These are phyloP conservation scores for Lophius piscatorius DNA, from an alignment of 2,113 vertebrate genomes.

Conservation along the genomic window DNA sequence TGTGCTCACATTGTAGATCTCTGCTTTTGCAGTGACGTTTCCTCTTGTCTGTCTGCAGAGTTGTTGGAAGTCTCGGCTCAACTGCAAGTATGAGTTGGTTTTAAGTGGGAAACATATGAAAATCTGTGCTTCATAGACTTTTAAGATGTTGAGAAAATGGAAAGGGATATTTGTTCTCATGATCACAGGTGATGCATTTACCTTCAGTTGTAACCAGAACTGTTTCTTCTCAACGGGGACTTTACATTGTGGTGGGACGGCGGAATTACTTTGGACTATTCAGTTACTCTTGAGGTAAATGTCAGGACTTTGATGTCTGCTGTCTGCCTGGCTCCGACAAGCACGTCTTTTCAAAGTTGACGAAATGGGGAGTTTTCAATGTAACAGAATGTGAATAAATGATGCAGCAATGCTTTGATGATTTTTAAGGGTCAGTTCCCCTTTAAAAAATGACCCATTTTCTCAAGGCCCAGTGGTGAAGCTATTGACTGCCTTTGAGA, in stretches of 20 bases:
- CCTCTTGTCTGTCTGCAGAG: slow-evolving; percentile 30
- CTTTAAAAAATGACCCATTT: background rate
- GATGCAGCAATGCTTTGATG: background rate
- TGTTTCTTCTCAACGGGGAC: slow-evolving; percentile 18
- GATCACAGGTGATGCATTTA: slow-evolving; percentile 39
- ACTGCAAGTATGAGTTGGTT: slow-evolving; percentile 23
- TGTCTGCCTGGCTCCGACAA: slow-evolving; percentile 16
- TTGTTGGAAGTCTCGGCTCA: slow-evolving; percentile 50
- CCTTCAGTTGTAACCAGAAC: slow-evolving; percentile 22
- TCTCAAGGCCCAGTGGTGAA: background rate
- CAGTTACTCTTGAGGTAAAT: slow-evolving; percentile 23
- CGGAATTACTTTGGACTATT: slow-evolving; percentile 27
- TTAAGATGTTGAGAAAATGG: slow-evolving; percentile 22
- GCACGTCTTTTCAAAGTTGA: slow-evolving; percentile 25
- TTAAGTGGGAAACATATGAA: slow-evolving; percentile 37
- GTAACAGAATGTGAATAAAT: slow-evolving; percentile 1
- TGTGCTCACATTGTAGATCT: slow-evolving; percentile 22
- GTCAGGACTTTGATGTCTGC: slow-evolving; percentile 41
- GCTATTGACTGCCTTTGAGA: no score
- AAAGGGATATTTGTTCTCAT: slow-evolving; percentile 5
- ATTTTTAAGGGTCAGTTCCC: slow-evolving; percentile 1
- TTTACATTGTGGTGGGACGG: slow-evolving; percentile 10
- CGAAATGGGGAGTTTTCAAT: no score
- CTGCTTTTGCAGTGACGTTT: slow-evolving; percentile 20
- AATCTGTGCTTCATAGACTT: slow-evolving; percentile 18